Evolutionary conservation across 2,113 vertebrate genomes (phyloP), one percentile per base, ranked within the genome.

Genomic region (Pelmatolapia mariae): DNA sequence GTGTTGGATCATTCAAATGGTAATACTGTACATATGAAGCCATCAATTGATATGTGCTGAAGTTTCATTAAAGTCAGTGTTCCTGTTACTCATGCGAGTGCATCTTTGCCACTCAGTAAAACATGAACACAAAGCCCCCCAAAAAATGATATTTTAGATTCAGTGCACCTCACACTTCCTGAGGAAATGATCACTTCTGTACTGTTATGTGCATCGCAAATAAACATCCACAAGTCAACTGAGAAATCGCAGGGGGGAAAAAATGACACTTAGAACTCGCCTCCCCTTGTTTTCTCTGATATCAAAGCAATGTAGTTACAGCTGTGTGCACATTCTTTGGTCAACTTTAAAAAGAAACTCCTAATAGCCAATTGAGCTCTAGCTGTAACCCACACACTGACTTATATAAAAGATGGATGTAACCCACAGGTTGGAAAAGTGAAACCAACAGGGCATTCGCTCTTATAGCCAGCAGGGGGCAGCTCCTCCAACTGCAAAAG

Each of bases 41-140:
- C 88, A 90, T 93, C 83, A 47, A 88, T 81, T 86, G 90, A 89
- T 59, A 85, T 93, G 94, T 96, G 91, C 86, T 91, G 87, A 91
- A 83, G 79, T 92, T 83, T 89, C 88, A 93, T 94, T 94, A 95
- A 94, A 95, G 89, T 93, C 89, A 90, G 84, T 92, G 89, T 91
- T 93, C 89, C 92, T 91, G 92, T 93, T 71, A 71, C 38, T 43
- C 56, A 47, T 29, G 76, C 33, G 33, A 91, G 80, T 63, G 80
- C 53, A 47, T 92, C 52, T 84, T 91, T 92, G 89, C 73, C 24
- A 56, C 33, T 78, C 38, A 22, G 18, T 66, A 33, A 43, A 54
- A 76, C 16, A 6, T 66, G 36, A 87, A 68, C 71, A 29, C 19
- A n/a, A 8, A 79, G 9, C 4, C 61, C 61, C 61, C 33, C 3